Conservation (phyloP, 2,113 vertebrate genomes). For the Xiphias gladius region DNA sequence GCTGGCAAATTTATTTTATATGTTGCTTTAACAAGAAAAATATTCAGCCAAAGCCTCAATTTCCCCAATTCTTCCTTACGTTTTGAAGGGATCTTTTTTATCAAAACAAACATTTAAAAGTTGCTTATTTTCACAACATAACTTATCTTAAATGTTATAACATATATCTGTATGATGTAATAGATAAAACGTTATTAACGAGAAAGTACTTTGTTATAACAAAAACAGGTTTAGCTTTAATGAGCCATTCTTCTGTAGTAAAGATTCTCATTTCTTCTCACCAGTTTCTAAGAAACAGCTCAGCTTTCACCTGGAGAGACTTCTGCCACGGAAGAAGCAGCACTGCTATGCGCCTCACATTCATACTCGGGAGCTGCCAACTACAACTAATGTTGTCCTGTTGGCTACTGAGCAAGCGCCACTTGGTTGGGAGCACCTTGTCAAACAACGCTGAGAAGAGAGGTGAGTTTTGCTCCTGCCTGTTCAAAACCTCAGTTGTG, state of each 20-base stretch:
- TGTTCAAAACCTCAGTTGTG: not conserved
- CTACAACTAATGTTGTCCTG: not conserved
- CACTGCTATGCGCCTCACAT: not conserved
- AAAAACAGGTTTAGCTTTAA: not conserved
- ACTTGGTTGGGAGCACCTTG: not conserved
- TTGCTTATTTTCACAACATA: not conserved
- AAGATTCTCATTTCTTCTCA: not conserved
- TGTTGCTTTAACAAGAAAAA: no score
- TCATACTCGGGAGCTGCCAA: not conserved
- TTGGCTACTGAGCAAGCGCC: not conserved
- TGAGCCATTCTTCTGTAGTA: not conserved
- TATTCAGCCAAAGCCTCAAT: not conserved
- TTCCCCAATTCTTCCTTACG: not conserved
- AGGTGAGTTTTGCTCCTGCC: not conserved
- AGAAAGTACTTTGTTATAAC: not conserved
- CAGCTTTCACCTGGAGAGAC: slow-evolving; percentile 5
- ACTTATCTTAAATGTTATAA: not conserved
- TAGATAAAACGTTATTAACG: not conserved
- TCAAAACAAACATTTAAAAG: not conserved
- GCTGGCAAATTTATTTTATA: no score
- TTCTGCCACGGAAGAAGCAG: not conserved
- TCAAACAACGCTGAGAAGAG: not conserved
- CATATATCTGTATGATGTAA: not conserved
- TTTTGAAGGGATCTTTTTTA: not conserved
- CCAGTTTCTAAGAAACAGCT: not conserved